Percentiles rank a stretch among this genome's conserved stretches.
Evolutionary conservation across 2,797 vertebrate species (phyloP).

Genomic region (Thaleichthys pacificus): DNA sequence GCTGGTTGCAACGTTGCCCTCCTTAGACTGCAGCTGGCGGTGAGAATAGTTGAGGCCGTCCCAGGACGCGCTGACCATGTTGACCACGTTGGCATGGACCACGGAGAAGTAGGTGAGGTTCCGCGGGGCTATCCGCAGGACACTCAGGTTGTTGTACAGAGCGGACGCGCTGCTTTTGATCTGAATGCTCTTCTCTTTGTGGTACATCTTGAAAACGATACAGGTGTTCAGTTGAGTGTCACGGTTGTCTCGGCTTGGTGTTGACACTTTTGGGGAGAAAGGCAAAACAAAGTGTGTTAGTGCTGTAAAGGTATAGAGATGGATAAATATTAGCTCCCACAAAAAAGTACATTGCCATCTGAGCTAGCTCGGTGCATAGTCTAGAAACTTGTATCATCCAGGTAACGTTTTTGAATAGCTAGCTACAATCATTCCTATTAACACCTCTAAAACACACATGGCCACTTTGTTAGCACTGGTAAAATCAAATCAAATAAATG

Average conservation of each 20-base stretch:
- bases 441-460: too few relatives aligned
- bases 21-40: slow-evolving; percentile 88
- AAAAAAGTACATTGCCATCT: too few relatives aligned
- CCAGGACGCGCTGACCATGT: slow-evolving; percentile 83
- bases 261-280: background rate
- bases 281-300: background rate
- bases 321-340: background rate
- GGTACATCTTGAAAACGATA: slow-evolving; percentile 75
- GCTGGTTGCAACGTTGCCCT: slow-evolving; percentile 77
- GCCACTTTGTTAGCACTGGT: too few relatives aligned
- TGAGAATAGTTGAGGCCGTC: slow-evolving; percentile 85
- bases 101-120: slow-evolving; percentile 81
- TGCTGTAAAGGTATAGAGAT: background rate
- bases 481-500: too few relatives aligned
- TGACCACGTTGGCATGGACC: slow-evolving; percentile 85
- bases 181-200: slow-evolving; percentile 82
- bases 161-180: slow-evolving; percentile 85
- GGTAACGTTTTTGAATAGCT: too few relatives aligned
- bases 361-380: too few relatives aligned
- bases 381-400: too few relatives aligned
- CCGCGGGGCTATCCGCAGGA: slow-evolving; percentile 76
- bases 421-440: too few relatives aligned
- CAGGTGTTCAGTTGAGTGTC: background rate
- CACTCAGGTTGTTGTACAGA: slow-evolving; percentile 90
- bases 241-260: background rate